Base-by-base conservation (phyloP, 2,888 invertebrate species). In the Campoplex nolae region DNA sequence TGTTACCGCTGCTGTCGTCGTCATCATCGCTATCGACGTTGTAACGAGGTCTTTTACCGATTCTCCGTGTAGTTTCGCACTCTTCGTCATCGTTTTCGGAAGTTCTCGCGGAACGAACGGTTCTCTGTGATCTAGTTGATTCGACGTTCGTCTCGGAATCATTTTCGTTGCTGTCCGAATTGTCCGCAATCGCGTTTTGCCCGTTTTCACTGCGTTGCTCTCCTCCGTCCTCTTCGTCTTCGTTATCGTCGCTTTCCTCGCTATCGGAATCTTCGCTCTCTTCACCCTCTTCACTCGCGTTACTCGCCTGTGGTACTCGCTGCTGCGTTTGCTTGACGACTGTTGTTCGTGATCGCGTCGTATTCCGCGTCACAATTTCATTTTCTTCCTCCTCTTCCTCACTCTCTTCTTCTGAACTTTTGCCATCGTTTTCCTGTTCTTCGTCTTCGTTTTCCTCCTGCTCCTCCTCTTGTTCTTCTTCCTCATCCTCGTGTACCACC, bases 31-130 rank as follows among this genome's bases (percentile, higher is more conserved):
- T 28, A 35, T 93, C 94, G 83, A 95, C 94, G 71, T 93, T 94
- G 81, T 94, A 94, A 71, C 92, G 90, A 54, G 93, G 92, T 38
- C 94, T 92, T 88, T 94, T 95, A 13, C 91, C 90, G 32, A 88
- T 90, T 80, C 93, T 90, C 62, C 92, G 89, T n/a, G 91, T 79
- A 67, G 89, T 77, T 51, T 83, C 83, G n/a, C 58, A 62, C 45
- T 77, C 54, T 23, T 68, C 79, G n/a, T 75, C 79, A 11, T 75
- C 90, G 76, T 88, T 89, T 23, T 91, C 89, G 13, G 84, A 85
- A 48, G 91, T 90, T 48, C 90, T 85, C 48, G 78, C 58, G 35
- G 83, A 68, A 11, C 91, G 89, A 67, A 76, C 86, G 67, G 88
- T 91, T 77, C 92, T 91, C 67, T 90, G 90, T 3, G 88, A 75